Base-by-base conservation (phyloP, 2,797 vertebrate genomes). In the Chelmon rostratus region DNA sequence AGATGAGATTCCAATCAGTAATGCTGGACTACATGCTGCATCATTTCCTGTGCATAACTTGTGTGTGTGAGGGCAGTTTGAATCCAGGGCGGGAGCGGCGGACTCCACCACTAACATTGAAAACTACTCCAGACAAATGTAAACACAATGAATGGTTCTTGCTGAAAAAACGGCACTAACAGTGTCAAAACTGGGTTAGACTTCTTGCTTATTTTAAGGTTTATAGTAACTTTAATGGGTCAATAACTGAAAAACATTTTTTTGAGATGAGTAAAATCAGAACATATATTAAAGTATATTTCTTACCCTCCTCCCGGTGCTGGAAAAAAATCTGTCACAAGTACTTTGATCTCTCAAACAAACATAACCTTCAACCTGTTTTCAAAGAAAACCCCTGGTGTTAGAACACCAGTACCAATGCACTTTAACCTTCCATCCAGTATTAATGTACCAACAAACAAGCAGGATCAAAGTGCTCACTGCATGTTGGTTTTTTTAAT, bases 351-450 rank as follows among this genome's bases (percentile, higher is more conserved):
- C 72, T 71, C 15, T 54, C 49, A 57, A 78, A 82, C 76, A 85
- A 86, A 82, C 72, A 66, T 73, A 72, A 82, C 83, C 88, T 86
- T 78, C 53, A 76, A 44, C 61, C 44, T 77, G 76, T 82, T 73
- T 73, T 77, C 6, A 63, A 50, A 71, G 28, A 63, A 21, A 71
- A 68, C 47, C 42, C 40, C 50, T 23, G 47, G 9, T 66, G 72
- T 67, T 23, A 8, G 59, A 79, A 64, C 79, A 61, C 67, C 38
- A 57, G 57, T 3, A 61, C 38, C 2, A 25, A 16, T 78, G 75
- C 47, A 74, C 66, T 86, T 81, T 74, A 68, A 84, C 77, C 85
- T 64, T 25, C 31, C 8, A 38, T 42, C 42, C 19, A 31, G 16
- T 33, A 54, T 46, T 23, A 75, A 49, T 5, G n/a, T 19, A 35